Conservation (phyloP, 92 coral and sea anemone genomes). For the Palythoa caribaeorum region DNA sequence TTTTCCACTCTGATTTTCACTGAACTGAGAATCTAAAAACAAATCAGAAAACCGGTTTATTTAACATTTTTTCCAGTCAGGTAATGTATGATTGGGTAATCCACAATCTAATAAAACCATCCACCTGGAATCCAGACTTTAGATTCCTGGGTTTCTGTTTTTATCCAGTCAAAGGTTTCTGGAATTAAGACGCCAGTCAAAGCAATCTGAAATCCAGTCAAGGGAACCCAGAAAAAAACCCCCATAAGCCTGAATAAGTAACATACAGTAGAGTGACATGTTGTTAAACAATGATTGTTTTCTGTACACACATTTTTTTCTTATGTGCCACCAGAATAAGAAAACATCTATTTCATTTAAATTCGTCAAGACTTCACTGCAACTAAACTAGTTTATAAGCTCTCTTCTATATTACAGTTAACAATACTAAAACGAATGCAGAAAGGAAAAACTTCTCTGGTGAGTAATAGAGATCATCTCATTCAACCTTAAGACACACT, state of each 20-base stretch:
- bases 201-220: not conserved
- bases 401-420: too few relatives aligned
- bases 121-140: too few relatives aligned
- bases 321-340: too few relatives aligned
- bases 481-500: too few relatives aligned
- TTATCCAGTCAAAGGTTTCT: not conserved
- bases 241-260: not conserved
- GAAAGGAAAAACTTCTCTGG: too few relatives aligned
- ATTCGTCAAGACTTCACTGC: too few relatives aligned
- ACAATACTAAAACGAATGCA: too few relatives aligned
- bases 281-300: too few relatives aligned
- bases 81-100: not conserved
- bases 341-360: too few relatives aligned
- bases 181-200: not conserved
- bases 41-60: not conserved
- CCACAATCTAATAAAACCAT: not conserved
- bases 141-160: not conserved
- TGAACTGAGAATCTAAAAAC: constrained; percentile 88
- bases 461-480: too few relatives aligned
- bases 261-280: not conserved
- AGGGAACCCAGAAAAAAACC: not conserved
- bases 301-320: too few relatives aligned
- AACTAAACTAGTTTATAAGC: too few relatives aligned
- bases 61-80: not conserved
- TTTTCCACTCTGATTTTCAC: constrained; percentile 92